Conservation (phyloP, 2,113 vertebrate species). For the Archilochus colubris region DNA sequence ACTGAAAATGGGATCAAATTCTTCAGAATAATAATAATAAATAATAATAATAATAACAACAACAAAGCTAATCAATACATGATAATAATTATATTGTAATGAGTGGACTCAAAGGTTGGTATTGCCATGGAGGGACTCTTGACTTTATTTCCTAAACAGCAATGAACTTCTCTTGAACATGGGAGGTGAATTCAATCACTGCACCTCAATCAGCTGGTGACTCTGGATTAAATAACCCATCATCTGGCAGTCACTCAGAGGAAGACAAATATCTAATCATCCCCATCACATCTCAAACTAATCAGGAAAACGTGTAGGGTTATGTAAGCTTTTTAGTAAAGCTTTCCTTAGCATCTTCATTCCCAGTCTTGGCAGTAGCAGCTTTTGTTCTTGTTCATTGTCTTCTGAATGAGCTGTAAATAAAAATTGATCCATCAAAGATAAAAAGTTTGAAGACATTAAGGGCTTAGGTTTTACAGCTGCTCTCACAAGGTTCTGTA, state of each 20-base stretch:
- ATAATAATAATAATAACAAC: neutral
- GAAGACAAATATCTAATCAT: neutral
- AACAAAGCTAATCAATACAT: rapidly evolving
- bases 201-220: neutral
- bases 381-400: neutral
- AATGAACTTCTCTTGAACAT: neutral
- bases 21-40: neutral
- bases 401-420: neutral
- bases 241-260: neutral
- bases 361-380: neutral
- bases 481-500: neutral
- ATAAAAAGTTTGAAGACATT: neutral
- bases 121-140: neutral
- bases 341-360: neutral
- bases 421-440: neutral
- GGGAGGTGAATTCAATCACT: neutral
- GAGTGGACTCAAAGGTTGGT: neutral
- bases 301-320: neutral
- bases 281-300: neutral
- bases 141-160: neutral
- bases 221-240: neutral
- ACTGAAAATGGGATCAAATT: neutral
- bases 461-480: neutral
- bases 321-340: neutral
- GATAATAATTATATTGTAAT: rapidly evolving